Evolutionary conservation across 1,140 invertebrate genomes (phyloP).

Genomic region (Cydia amplana): DNA sequence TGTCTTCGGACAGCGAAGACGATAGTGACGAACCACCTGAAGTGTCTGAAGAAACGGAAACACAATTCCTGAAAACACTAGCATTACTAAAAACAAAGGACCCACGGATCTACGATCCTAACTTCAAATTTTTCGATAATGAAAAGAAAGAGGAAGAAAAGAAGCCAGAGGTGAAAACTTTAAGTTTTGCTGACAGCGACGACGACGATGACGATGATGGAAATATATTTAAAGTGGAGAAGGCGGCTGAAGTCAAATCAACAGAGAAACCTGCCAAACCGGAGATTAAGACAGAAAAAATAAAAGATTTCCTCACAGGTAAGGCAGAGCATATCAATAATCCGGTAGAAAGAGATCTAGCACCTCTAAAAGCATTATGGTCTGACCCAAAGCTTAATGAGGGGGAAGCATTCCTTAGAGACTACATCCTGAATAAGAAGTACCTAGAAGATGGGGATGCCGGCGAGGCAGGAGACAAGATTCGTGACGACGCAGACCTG

Average conservation of each 20-base stretch:
- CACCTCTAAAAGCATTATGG: slow-evolving; percentile 92
- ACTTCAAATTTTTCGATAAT: slow-evolving; percentile 86
- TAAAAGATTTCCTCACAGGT: slow-evolving; percentile 91
- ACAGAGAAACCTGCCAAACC: slow-evolving; percentile 34
- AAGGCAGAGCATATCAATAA: slow-evolving; percentile 84
- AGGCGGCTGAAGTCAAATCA: slow-evolving; percentile 58
- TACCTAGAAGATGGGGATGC: slow-evolving; percentile 83
- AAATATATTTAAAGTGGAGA: slow-evolving; percentile 71
- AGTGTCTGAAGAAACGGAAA: slow-evolving; percentile 84
- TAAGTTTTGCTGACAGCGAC: slow-evolving; percentile 70
- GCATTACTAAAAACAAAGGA: slow-evolving; percentile 92
- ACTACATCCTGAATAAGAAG: slow-evolving; percentile 95
- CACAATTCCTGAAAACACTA: slow-evolving; percentile 92
- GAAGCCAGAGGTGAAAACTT: slow-evolving; percentile 54
- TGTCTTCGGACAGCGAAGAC: slow-evolving; percentile 68
- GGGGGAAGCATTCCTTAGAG: slow-evolving; percentile 93
- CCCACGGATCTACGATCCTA: slow-evolving; percentile 91
- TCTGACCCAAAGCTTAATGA: slow-evolving; percentile 88
- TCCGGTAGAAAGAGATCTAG: slow-evolving; percentile 84
- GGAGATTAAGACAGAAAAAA: slow-evolving; percentile 78
- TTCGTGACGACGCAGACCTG: slow-evolving; percentile 81
- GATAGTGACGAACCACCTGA: slow-evolving; percentile 66
- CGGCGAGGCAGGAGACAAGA: slow-evolving; percentile 63
- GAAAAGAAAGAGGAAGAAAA: slow-evolving; percentile 58
- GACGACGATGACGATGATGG: slow-evolving; percentile 62